Conservation (phyloP, 2,113 vertebrate genomes). For the Athene cunicularia region DNA sequence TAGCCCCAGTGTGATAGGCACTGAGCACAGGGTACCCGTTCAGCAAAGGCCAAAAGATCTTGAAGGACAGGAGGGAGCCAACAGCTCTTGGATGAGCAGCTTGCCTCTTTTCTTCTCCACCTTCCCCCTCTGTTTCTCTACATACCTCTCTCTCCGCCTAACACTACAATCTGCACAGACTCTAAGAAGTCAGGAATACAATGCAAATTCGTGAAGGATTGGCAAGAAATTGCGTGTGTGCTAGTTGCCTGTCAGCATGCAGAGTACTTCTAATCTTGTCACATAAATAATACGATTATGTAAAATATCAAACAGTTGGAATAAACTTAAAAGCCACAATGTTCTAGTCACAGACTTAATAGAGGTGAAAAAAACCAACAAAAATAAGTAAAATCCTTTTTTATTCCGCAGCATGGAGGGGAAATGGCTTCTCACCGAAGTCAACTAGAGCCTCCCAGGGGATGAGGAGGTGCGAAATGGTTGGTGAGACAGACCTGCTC, state of each 20-base stretch:
- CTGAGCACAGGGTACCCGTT: neutral
- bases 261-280: constrained; percentile 68
- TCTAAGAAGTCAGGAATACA: constrained; percentile 44
- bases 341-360: constrained; percentile 63
- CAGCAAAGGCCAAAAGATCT: neutral
- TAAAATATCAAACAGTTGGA: constrained; percentile 71
- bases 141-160: neutral
- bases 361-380: neutral
- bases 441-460: neutral
- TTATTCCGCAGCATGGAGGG: neutral
- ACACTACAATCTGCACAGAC: constrained; percentile 7
- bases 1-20: neutral
- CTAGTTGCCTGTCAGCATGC: constrained; percentile 60
- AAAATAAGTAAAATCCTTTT: constrained; percentile 1
- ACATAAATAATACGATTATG: constrained; percentile 71
- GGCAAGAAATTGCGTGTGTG: constrained; percentile 39
- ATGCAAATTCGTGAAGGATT: constrained; percentile 46
- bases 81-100: neutral
- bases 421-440: neutral
- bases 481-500: neutral
- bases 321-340: constrained; percentile 66
- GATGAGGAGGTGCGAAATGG: neutral
- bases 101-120: neutral
- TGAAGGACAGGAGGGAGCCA: neutral
- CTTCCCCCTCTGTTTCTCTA: neutral